A percentile compares a stretch with the other conserved stretches of the same genome.
Conservation (phyloP, 2,797 vertebrate genomes). For the Scyliorhinus canicula region DNA sequence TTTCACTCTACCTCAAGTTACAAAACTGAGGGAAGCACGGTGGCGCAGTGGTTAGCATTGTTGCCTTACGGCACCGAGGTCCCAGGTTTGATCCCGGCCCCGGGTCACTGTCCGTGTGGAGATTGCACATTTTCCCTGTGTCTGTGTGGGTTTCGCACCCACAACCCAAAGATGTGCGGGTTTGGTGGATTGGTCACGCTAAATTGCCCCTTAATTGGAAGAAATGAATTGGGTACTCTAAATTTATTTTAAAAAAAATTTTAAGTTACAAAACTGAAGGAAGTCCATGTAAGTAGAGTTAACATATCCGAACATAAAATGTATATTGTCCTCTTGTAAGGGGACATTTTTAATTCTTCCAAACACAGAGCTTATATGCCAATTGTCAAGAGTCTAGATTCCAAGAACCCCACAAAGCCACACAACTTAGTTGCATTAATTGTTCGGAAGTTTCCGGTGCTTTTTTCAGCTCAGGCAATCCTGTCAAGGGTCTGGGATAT, state of each 20-base stretch:
- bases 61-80: too few species aligned
- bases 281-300: not conserved
- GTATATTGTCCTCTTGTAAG: not conserved
- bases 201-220: too few species aligned
- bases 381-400: not conserved
- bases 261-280: not conserved
- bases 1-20: not conserved
- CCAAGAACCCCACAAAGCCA: not conserved
- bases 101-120: too few species aligned
- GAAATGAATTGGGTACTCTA: too few species aligned
- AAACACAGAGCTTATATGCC: not conserved
- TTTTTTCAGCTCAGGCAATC: not conserved
- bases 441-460: not conserved
- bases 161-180: too few species aligned
- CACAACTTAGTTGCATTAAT: not conserved
- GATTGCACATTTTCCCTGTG: too few species aligned
- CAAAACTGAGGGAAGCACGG: too few species aligned
- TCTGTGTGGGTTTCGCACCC: too few species aligned
- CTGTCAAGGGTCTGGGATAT: not conserved
- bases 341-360: not conserved
- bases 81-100: too few species aligned
- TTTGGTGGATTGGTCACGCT: too few species aligned
- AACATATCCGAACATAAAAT: not conserved
- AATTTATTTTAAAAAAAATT: too few species aligned
- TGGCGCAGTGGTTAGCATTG: too few species aligned